Base-by-base conservation (phyloP, 2,888 invertebrate species). In the Orgyia antiqua region DNA sequence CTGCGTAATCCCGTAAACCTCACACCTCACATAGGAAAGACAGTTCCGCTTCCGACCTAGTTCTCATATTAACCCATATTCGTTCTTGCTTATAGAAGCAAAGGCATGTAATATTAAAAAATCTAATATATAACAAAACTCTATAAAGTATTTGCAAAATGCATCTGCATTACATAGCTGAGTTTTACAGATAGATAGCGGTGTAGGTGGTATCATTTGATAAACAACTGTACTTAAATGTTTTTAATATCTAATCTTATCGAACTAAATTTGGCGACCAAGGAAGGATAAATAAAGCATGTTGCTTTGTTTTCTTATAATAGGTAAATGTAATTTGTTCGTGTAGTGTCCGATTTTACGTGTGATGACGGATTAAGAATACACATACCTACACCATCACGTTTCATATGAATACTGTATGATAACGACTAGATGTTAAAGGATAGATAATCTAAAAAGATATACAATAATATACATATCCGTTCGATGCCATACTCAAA, bases 41-140 rank as follows among this genome's bases (percentile, higher is more conserved):
- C n/a, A n/a, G n/a, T n/a, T n/a, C 18, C 51, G 57, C 18, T 36
- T 42, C 57, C 58, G 68, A 68, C 69, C 69, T 56, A 68, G 48
- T 68, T 68, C 42, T 44, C 29, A 31, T 39, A 38, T 50, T 52
- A 51, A 47, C 56, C 55, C 43, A 58, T 58, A 46, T 58, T 49
- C 38, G 33, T 36, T 42, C 40, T 42, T 33, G 15, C 29, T 30
- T 36, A 29, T 31, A 20, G n/a, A n/a, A n/a, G n/a, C n/a, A n/a
- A n/a, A n/a, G n/a, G n/a, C n/a, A n/a, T n/a, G n/a, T n/a, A n/a
- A n/a, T n/a, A n/a, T n/a, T n/a, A n/a, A n/a, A n/a, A n/a, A n/a
- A n/a, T n/a, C n/a, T n/a, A n/a, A n/a, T n/a, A 4, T 15, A 15
- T 15, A 15, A 15, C 15, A 15, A 15, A n/a, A 20, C 9, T 20